Percentiles rank a stretch among this genome's conserved stretches.
phyloP scores from a whole-genome alignment of 2,113 vertebrate genomes.

The Coreoperca whiteheadi region DNA sequence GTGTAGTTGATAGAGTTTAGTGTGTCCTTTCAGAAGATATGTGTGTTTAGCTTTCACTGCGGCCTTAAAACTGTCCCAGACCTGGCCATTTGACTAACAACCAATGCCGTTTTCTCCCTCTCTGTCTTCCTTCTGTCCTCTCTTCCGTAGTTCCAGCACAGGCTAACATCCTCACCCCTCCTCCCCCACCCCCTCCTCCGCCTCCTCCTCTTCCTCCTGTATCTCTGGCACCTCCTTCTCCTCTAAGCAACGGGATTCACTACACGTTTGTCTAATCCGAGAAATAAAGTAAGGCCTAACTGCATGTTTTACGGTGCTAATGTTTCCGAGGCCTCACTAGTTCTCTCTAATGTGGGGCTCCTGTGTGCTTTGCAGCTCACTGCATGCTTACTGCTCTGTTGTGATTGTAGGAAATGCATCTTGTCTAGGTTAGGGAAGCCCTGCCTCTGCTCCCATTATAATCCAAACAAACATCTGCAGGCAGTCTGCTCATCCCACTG shows the following conservation, averaged over 20 bases:
- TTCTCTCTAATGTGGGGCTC: conserved; percentile 41
- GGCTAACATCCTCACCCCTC: conserved; percentile 87
- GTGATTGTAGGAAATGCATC: conserved; percentile 64
- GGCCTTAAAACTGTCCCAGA: background rate
- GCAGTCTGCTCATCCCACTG: conserved; percentile 76
- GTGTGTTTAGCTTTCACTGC: background rate
- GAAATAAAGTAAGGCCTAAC: conserved; percentile 92
- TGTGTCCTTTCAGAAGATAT: background rate
- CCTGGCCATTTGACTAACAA: conserved; percentile 37
- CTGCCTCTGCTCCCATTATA: conserved; percentile 64
- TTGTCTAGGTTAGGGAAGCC: conserved; percentile 54
- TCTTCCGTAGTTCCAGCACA: conserved; percentile 89
- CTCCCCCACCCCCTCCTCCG: conserved; percentile 86
- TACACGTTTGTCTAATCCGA: conserved; percentile 98
- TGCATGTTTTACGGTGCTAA: conserved; percentile 77
- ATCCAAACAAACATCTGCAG: conserved; percentile 83
- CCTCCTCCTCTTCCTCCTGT: conserved; percentile 86
- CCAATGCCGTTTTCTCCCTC: conserved; percentile 51
- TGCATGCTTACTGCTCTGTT: conserved; percentile 60
- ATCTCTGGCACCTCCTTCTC: conserved; percentile 81
- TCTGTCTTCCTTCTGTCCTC: conserved; percentile 78
- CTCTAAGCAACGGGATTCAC: conserved; percentile 98
- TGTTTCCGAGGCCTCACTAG: conserved; percentile 60
- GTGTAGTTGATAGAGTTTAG: background rate
- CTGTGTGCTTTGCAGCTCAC: conserved; percentile 51